Base-by-base conservation (phyloP, 2,797 vertebrate genomes). In the Carduelis carduelis region DNA sequence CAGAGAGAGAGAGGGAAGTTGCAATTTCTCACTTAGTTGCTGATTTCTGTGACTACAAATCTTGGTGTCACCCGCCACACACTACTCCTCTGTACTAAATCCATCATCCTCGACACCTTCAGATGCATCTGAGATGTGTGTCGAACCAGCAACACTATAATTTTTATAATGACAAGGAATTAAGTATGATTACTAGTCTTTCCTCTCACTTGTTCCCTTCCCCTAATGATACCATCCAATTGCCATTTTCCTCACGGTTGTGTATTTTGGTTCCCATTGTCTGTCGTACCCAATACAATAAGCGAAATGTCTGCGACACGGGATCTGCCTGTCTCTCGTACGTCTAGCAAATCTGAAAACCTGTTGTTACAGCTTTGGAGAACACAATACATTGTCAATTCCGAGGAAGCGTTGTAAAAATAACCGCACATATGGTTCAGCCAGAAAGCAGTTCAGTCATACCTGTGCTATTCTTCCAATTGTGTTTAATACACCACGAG, bases 91-190 rank as follows among this genome's bases (percentile, higher is more conserved):
- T 79, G 75, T 64, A 65, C 75, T 91, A 90, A 90, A 93, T 72
- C 80, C 82, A 89, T 91, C 95, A 75, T 82, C 89, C 88, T 50
- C 12, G 5, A 56, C 88, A 94, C 72, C 91, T 74, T 61, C 61
- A 81, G 87, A 79, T 2, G 15, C 72, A 71, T 70, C 50, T 1
- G 15, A 78, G 53, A 84, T 2, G 43, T 27, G 68, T 23, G 35
- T 43, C 82, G 78, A 68, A 86, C 70, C 74, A 84, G 66, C 87
- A 87, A 87, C 63, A 64, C 93, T 85, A 6, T 86, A 85, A 89
- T 90, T 93, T 95, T 81, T 89, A 96, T 84, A 96, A 96, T 86
- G 87, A 94, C 94, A 90, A 78, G 88, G 77, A 71, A 93, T 90
- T 96, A 90, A 93, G 82, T 75, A 68, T 50, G 81, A 95, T 95